Evolutionary conservation across 2,797 vertebrate species (phyloP).

Genomic region (Tadarida brasiliensis): DNA sequence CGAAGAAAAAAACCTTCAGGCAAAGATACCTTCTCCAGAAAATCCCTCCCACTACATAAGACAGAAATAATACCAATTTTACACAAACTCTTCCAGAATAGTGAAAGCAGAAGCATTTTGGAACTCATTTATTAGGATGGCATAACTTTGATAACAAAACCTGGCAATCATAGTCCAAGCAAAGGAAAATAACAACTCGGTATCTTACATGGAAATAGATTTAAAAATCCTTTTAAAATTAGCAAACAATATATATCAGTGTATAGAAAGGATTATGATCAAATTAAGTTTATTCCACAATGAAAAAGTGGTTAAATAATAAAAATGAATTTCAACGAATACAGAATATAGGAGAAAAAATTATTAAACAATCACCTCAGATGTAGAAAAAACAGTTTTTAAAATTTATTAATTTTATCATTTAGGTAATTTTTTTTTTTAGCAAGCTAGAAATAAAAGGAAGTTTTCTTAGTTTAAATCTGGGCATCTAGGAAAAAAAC

Average conservation of each 20-base stretch:
- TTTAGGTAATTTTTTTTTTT: background rate
- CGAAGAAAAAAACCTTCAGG: background rate
- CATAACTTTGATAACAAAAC: background rate
- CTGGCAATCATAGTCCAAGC: background rate
- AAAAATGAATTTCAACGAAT: too few species aligned
- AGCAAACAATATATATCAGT: background rate
- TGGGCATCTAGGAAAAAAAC: background rate
- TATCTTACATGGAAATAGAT: background rate
- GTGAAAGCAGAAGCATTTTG: background rate
- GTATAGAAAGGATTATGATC: background rate
- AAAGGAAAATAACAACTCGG: background rate
- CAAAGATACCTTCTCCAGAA: background rate
- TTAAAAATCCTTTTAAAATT: background rate
- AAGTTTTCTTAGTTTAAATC: background rate
- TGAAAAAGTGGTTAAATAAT: background rate
- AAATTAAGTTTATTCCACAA: background rate
- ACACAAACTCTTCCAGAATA: background rate
- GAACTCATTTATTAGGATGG: background rate
- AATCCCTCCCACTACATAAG: background rate
- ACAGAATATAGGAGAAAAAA: background rate
- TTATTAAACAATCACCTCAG: background rate
- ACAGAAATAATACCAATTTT: background rate
- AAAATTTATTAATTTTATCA: conserved; percentile 4
- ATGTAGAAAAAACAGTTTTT: background rate
- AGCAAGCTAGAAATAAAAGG: background rate